Base-by-base conservation (phyloP, 23 tunicate species). In the Ascidia mentula region DNA sequence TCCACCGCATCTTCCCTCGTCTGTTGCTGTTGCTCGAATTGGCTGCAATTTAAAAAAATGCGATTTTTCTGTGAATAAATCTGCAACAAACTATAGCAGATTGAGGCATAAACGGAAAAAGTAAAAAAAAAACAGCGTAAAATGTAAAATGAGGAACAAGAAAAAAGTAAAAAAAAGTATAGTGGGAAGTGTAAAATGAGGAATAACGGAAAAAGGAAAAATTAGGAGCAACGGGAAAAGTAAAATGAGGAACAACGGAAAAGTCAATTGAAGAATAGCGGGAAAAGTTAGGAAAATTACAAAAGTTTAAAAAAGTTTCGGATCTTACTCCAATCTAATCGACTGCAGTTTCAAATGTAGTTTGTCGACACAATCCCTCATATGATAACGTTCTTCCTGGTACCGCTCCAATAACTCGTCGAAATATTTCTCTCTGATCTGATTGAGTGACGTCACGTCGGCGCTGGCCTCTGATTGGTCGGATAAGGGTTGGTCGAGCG, bases 301-400 rank as follows among this genome's bases (percentile, higher is more conserved):
- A 12, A 42, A 42, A 42, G 12, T 42, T 15, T 42, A 9, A 12
- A 42, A 42, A 42, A 15, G 15, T 12, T 53, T 53, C 13, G 4
- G 13, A 20, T 5, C 65, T 53, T 9, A 82, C 89, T 35, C 38
- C 6, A 69, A 77, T 5, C 79, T 35, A 4, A 85, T 80, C 59
- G 89, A 79, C 40, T 79, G 90, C 36, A 86, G 42, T 26, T 40
- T 36, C 26, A 86, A 80, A 60, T 86, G 85, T 6, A 86, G 15
- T 60, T 35, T 31, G 45, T 82, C 85, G 34, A 85, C 73, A 12
- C 35, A 26, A 39, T 85, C 86, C 22, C 82, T 73, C 72, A 90
- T 69, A 42, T 37, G 82, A 37, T 69, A 36, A 75, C 79, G 74
- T 18, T 84, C 96, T 15, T 90, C 79, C 33, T 75, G 72, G 35